phyloP scores from a whole-genome alignment of 2,797 vertebrate genomes.

The Hyperoplus immaculatus region DNA sequence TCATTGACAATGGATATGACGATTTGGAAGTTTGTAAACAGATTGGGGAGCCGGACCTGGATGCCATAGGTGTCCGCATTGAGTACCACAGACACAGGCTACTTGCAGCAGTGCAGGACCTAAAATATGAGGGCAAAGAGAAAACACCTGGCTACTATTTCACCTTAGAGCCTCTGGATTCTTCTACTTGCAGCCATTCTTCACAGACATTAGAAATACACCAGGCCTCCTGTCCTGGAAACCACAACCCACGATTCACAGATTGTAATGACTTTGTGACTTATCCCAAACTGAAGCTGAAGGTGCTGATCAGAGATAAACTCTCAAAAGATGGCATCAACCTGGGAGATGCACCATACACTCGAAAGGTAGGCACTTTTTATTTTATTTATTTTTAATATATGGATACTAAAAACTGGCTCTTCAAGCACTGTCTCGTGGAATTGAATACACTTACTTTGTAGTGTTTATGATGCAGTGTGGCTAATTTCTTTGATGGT shows the following conservation, averaged over 20 bases:
- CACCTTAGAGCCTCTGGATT: slow-evolving; percentile 88
- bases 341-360: slow-evolving; percentile 92
- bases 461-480: slow-evolving; percentile 50
- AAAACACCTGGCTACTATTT: slow-evolving; percentile 89
- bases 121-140: slow-evolving; percentile 87
- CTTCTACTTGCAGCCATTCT: slow-evolving; percentile 55
- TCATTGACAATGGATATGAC: slow-evolving; percentile 95
- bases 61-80: slow-evolving; percentile 91
- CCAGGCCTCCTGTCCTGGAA: slow-evolving; percentile 76
- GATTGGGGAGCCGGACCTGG: slow-evolving; percentile 93
- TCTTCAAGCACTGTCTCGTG: slow-evolving; percentile 36
- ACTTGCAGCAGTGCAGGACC: slow-evolving; percentile 88
- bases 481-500: slow-evolving; percentile 67
- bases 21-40: slow-evolving; percentile 96
- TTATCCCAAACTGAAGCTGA: slow-evolving; percentile 93
- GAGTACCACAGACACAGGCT: slow-evolving; percentile 91
- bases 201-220: slow-evolving; percentile 48
- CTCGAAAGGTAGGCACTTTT: slow-evolving; percentile 89
- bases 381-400: background rate
- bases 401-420: slow-evolving; percentile 1
- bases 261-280: slow-evolving; percentile 85
- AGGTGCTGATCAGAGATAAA: slow-evolving; percentile 96
- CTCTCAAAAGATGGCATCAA: slow-evolving; percentile 94
- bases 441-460: slow-evolving; percentile 49
- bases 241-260: slow-evolving; percentile 70